Conservation (phyloP, 1,140 invertebrate genomes). For the Drosophila nasuta region DNA sequence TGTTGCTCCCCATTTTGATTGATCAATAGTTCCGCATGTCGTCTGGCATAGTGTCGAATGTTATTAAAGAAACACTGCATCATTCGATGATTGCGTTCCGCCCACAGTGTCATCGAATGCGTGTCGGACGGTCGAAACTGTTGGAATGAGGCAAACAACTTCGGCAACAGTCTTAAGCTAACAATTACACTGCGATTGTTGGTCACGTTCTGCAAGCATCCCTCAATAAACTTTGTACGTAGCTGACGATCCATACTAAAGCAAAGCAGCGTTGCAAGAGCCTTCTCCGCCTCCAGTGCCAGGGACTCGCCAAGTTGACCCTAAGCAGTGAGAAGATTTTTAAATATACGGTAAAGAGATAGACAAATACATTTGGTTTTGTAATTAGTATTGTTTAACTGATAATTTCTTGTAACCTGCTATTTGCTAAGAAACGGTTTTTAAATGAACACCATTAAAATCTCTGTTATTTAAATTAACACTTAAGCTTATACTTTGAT, state of each 20-base stretch:
- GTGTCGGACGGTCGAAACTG: conserved; percentile 93
- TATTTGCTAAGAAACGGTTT: too few species aligned
- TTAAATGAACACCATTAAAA: too few species aligned
- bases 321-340: conserved; percentile 84
- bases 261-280: conserved; percentile 94
- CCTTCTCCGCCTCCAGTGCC: conserved; percentile 95
- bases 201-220: conserved; percentile 95
- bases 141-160: conserved; percentile 96
- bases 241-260: conserved; percentile 95
- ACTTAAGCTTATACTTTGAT: too few species aligned
- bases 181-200: conserved; percentile 95
- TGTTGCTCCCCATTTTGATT: conserved; percentile 72
- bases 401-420: too few species aligned
- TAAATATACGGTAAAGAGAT: neutral
- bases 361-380: neutral
- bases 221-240: conserved; percentile 97
- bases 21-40: conserved; percentile 61
- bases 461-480: too few species aligned
- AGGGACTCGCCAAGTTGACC: conserved; percentile 94
- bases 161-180: conserved; percentile 94
- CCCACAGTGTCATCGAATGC: conserved; percentile 94
- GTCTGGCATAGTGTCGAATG: conserved; percentile 87
- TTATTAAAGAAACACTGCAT: conserved; percentile 97
- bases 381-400: too few species aligned
- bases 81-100: conserved; percentile 95